Percentiles rank a stretch among this genome's conserved stretches.
phyloP scores from a whole-genome alignment of 1,140 invertebrate species.

The Scaptomyza graminum region DNA sequence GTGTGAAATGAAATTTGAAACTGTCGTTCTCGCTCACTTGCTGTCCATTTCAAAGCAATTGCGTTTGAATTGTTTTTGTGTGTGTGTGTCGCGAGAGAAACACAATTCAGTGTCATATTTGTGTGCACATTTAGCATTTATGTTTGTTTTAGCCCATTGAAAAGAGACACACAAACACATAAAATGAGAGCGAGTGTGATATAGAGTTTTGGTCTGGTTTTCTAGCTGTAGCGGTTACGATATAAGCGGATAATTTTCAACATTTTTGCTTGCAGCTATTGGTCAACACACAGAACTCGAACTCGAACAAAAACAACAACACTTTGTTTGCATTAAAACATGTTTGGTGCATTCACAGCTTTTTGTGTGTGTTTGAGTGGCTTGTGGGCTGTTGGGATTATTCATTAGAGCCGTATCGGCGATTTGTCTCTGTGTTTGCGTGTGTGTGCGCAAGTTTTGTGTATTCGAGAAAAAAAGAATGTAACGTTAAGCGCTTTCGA shows the following conservation, averaged over 20 bases:
- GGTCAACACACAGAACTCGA: conserved; percentile 20
- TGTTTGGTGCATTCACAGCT: conserved; percentile 41
- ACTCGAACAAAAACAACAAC: background rate
- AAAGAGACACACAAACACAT: too few species aligned
- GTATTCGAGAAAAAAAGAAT: too few species aligned
- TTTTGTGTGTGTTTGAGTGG: conserved; percentile 34
- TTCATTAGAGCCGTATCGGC: conserved; percentile 22
- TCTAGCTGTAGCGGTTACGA: conserved; percentile 1
- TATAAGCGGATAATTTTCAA: conserved; percentile 67
- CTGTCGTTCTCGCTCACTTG: conserved; percentile 32
- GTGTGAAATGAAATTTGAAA: conserved; percentile 75
- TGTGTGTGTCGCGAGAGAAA: conserved; percentile 39
- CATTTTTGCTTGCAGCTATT: conserved; percentile 56
- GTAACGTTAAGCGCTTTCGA: background rate
- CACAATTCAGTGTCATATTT: conserved; percentile 79
- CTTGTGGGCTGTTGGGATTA: conserved; percentile 43
- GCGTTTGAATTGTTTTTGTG: conserved; percentile 47
- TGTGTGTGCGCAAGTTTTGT: background rate
- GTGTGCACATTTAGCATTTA: conserved; percentile 41
- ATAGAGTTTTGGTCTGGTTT: conserved; percentile 4
- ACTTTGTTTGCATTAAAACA: conserved; percentile 53
- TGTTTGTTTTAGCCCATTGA: conserved; percentile 49
- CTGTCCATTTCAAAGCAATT: conserved; percentile 28
- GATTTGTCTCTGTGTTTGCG: background rate
- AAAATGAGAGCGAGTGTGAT: conserved; percentile 4